phyloP scores from a whole-genome alignment of 2,113 vertebrate genomes.

The Thamnophis sirtalis region DNA sequence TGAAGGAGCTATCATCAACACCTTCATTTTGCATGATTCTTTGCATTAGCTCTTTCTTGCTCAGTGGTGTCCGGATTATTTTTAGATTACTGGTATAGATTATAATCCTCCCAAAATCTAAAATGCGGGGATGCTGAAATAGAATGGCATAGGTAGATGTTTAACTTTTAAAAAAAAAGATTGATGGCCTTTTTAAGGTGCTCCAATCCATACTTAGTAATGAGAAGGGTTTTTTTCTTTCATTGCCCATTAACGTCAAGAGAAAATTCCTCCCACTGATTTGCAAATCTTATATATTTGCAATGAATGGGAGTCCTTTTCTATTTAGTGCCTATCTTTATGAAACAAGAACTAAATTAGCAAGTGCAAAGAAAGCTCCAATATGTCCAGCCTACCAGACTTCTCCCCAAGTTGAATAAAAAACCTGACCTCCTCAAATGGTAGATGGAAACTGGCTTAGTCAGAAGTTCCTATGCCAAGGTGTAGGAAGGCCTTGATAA shows the following conservation, averaged over 20 bases:
- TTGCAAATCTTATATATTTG: not conserved
- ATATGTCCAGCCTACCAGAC: not conserved
- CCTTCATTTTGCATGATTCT: constrained; percentile 65
- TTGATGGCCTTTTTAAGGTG: rapidly evolving
- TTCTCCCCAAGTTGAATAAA: not conserved
- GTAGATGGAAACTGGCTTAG: not conserved
- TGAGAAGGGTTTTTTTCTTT: not conserved
- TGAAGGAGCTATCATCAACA: constrained; percentile 61
- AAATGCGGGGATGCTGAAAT: constrained; percentile 71
- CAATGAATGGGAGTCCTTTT: not conserved
- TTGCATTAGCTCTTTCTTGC: constrained; percentile 72
- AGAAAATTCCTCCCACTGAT: not conserved
- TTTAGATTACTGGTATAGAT: constrained; percentile 97
- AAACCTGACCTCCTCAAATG: not conserved
- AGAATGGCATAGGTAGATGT: constrained; percentile 1
- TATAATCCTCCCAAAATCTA: constrained; percentile 96
- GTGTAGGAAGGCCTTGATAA: not conserved
- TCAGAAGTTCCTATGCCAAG: not conserved
- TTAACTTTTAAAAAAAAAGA: not conserved
- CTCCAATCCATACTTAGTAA: not conserved
- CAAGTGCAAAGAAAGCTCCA: not conserved
- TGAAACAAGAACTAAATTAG: not conserved
- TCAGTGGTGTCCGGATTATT: constrained; percentile 83
- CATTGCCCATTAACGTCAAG: not conserved
- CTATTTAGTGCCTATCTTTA: not conserved